Conservation (phyloP, 2,888 invertebrate species). For the Spialia ferax region DNA sequence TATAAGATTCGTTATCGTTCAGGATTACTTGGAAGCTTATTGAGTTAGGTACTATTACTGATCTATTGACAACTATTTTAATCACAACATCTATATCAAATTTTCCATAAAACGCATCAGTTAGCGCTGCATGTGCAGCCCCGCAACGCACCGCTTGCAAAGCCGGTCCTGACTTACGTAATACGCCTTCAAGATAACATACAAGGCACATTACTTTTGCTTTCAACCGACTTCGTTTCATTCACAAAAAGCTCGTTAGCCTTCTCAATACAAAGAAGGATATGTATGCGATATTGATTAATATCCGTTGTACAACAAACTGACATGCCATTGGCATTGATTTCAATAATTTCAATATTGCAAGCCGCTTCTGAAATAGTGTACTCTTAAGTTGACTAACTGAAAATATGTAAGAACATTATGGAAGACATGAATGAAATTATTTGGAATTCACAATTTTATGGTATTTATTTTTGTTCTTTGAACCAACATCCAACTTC, state of each 20-base stretch:
- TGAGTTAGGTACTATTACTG: too few relatives aligned
- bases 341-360: neutral
- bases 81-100: neutral
- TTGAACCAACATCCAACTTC: neutral
- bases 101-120: neutral
- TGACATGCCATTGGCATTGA: neutral
- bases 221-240: conserved; percentile 46
- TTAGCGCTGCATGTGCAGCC: neutral
- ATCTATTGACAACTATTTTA: neutral
- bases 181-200: conserved; percentile 33
- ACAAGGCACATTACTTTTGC: conserved; percentile 43
- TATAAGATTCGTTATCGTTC: too few relatives aligned
- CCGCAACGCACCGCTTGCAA: neutral
- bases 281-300: conserved; percentile 3
- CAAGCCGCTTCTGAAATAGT: neutral
- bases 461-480: too few relatives aligned
- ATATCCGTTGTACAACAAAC: neutral
- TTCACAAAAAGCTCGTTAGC: conserved; percentile 46
- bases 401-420: too few relatives aligned
- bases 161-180: conserved; percentile 38
- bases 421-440: too few relatives aligned
- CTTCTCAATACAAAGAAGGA: conserved; percentile 28
- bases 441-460: too few relatives aligned
- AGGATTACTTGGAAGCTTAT: too few relatives aligned
- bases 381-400: too few relatives aligned